Evolutionary conservation across 2,888 invertebrate genomes (phyloP).

Genomic region (Rhyacophila evoluta): DNA sequence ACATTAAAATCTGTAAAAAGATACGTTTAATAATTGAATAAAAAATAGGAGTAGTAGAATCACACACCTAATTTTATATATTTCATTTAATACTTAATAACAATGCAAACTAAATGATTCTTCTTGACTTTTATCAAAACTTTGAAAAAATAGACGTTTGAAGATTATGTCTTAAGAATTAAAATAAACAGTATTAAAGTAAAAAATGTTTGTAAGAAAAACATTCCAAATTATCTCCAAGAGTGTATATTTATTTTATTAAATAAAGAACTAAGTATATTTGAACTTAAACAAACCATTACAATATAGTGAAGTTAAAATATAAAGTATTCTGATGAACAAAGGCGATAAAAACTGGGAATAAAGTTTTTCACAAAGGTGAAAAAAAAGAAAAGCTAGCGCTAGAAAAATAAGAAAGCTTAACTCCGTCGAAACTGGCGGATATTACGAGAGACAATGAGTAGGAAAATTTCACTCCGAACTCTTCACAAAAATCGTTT

Average conservation of each 20-base stretch:
- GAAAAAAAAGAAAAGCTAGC: conserved; percentile 35
- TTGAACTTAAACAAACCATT: conserved; percentile 38
- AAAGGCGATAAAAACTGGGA: conserved; percentile 46
- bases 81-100: too few species aligned
- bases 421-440: conserved; percentile 49
- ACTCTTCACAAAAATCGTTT: conserved; percentile 50
- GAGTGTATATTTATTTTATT: conserved; percentile 13
- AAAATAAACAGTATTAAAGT: too few species aligned
- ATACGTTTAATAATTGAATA: too few species aligned
- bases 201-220: too few species aligned
- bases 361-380: conserved; percentile 47
- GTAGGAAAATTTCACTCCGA: conserved; percentile 53
- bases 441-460: conserved; percentile 55
- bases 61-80: too few species aligned
- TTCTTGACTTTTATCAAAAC: too few species aligned
- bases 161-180: too few species aligned
- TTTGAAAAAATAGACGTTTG: too few species aligned
- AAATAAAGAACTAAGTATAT: background rate
- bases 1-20: too few species aligned
- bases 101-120: too few species aligned
- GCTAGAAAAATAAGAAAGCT: conserved; percentile 43
- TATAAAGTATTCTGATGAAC: conserved; percentile 46
- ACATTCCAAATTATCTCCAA: too few species aligned
- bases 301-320: conserved; percentile 37
- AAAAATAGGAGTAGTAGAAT: too few species aligned